Conservation (phyloP, 2,888 invertebrate species). For the Nowickia ferox region DNA sequence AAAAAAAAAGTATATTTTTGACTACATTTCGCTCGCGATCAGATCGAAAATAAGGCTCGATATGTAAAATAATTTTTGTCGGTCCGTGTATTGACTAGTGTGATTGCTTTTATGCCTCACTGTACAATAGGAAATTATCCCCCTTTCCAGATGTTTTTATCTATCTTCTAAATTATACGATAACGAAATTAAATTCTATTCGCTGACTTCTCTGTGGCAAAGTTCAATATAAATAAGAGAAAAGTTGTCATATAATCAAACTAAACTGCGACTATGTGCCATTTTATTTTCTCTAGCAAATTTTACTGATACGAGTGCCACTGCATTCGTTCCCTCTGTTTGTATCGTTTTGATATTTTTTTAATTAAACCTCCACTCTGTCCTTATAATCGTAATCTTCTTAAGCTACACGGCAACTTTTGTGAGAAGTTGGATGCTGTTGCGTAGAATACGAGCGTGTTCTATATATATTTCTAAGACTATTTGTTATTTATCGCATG, state of each 20-base stretch:
- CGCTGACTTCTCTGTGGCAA: background rate
- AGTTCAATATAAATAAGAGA: conserved; percentile 1
- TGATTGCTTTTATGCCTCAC: background rate
- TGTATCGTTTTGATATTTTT: conserved; percentile 31
- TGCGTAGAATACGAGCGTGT: conserved; percentile 9
- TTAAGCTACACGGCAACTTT: conserved; percentile 61
- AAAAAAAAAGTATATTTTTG: no score
- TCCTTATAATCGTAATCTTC: conserved; percentile 55
- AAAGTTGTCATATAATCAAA: background rate
- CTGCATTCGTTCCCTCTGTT: background rate
- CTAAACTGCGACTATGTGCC: background rate
- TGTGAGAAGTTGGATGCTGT: conserved; percentile 35
- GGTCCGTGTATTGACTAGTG: background rate
- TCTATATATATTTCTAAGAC: background rate
- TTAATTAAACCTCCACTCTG: conserved; percentile 56
- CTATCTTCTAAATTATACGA: no score
- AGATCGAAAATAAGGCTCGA: no score
- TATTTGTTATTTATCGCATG: conserved; percentile 25
- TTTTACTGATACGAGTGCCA: background rate
- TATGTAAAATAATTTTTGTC: no score
- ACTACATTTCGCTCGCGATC: no score
- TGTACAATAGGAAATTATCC: background rate
- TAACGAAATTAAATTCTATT: background rate
- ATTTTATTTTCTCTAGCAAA: background rate
- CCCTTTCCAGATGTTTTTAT: background rate